Conservation (phyloP, 2,888 invertebrate genomes). For the Apamea crenata region DNA sequence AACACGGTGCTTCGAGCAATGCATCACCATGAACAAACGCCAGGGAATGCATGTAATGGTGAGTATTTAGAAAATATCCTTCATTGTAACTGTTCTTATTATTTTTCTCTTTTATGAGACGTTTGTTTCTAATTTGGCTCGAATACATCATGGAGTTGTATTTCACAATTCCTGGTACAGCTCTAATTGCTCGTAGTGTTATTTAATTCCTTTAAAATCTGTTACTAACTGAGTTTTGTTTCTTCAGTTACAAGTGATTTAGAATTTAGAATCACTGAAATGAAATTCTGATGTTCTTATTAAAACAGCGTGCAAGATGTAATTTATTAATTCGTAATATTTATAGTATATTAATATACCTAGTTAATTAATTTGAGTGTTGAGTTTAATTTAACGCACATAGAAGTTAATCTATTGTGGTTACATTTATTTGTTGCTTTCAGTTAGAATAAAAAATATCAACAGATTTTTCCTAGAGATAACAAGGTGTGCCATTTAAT, state of each 20-base stretch:
- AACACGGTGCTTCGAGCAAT: slow-evolving; percentile 92
- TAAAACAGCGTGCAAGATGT: slow-evolving; percentile 1
- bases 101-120: slow-evolving; percentile 13
- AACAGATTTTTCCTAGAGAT: slow-evolving; percentile 1
- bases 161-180: slow-evolving; percentile 56
- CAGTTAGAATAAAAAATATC: background rate
- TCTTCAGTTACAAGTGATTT: slow-evolving; percentile 20
- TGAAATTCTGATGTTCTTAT: background rate
- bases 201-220: slow-evolving; percentile 35
- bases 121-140: slow-evolving; percentile 19
- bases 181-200: slow-evolving; percentile 45
- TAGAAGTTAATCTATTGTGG: background rate
- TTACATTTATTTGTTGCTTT: background rate
- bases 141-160: slow-evolving; percentile 34
- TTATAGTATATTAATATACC: too few species aligned
- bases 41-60: slow-evolving; percentile 91
- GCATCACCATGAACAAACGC: slow-evolving; percentile 93
- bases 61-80: slow-evolving; percentile 71
- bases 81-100: slow-evolving; percentile 36
- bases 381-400: background rate
- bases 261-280: slow-evolving; percentile 27
- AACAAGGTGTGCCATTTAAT: slow-evolving; percentile 19
- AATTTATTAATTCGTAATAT: background rate
- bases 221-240: slow-evolving; percentile 15
- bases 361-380: slow-evolving; percentile 2